phyloP scores from a whole-genome alignment of 2,888 invertebrate species.

The Nasonia oneida region DNA sequence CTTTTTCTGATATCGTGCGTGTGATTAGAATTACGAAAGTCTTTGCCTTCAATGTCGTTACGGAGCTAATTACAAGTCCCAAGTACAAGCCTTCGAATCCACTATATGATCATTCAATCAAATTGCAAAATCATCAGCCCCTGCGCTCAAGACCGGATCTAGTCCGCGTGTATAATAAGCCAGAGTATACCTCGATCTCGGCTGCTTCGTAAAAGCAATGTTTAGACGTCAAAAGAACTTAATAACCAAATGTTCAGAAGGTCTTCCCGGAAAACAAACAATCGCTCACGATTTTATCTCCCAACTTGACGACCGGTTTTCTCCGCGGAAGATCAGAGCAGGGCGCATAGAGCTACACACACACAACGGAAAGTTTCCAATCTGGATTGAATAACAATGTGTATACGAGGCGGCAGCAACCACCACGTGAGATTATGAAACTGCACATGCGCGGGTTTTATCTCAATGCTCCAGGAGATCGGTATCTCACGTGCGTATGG shows the following conservation, averaged over 20 bases:
- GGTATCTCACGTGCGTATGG: not conserved
- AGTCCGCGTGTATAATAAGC: not conserved
- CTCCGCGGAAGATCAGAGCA: constrained; percentile 6
- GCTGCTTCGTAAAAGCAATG: not conserved
- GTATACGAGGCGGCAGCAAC: not conserved
- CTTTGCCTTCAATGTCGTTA: not conserved
- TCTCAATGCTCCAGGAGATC: constrained; percentile 27
- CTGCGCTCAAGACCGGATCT: not conserved
- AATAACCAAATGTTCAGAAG: not conserved
- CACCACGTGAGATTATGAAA: constrained; percentile 43
- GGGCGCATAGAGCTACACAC: not conserved
- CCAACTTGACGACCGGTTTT: constrained; percentile 12
- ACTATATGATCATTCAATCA: constrained; percentile 6
- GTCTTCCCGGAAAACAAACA: not conserved
- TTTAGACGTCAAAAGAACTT: not conserved
- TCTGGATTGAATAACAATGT: constrained; percentile 35
- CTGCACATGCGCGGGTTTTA: constrained; percentile 12
- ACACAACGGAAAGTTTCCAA: constrained; percentile 47
- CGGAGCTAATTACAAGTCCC: not conserved
- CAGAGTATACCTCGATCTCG: not conserved
- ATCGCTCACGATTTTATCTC: not conserved
- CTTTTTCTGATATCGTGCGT: not conserved
- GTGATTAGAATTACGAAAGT: not conserved
- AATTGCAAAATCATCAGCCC: constrained; percentile 21
- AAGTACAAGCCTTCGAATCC: not conserved